Conservation (phyloP, 2,113 vertebrate species). For the Trematocara marginatum region DNA sequence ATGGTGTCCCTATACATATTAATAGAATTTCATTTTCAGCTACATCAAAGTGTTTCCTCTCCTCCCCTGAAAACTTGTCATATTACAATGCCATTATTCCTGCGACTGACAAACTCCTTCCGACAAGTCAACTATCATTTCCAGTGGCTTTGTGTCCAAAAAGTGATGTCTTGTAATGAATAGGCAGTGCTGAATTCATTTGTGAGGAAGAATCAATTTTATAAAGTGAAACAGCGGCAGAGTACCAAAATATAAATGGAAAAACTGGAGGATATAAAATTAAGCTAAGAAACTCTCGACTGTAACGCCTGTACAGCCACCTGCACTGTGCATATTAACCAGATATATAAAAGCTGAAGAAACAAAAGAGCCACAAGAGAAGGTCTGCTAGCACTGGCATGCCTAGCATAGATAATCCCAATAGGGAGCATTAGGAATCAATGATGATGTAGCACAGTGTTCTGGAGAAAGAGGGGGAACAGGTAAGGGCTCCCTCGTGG, state of each 20-base stretch:
- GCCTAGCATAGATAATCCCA: conserved; percentile 8
- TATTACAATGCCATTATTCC: conserved; percentile 60
- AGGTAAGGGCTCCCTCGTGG: conserved; percentile 17
- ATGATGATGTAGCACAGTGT: conserved; percentile 59
- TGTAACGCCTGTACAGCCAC: neutral
- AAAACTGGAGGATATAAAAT: conserved; percentile 9
- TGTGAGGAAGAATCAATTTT: conserved; percentile 34
- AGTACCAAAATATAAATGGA: conserved; percentile 14
- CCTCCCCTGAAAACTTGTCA: conserved; percentile 53
- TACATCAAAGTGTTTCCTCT: conserved; percentile 63
- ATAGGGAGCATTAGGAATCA: conserved; percentile 40
- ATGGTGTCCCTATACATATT: conserved; percentile 63
- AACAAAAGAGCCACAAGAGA: conserved; percentile 19
- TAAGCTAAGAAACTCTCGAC: neutral
- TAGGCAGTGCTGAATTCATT: conserved; percentile 43
- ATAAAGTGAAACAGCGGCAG: conserved; percentile 38
- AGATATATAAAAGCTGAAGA: conserved; percentile 53
- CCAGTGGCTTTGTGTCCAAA: conserved; percentile 52
- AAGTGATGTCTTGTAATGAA: conserved; percentile 45
- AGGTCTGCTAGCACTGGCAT: conserved; percentile 34
- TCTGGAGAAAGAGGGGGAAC: neutral
- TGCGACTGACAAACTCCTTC: conserved; percentile 46
- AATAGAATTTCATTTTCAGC: conserved; percentile 60
- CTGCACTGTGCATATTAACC: conserved; percentile 49
- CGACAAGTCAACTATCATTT: conserved; percentile 56